These are phyloP conservation scores for Neosalanx taihuensis DNA, from an alignment of 2,797 vertebrate genomes.

Conservation along the genomic window DNA sequence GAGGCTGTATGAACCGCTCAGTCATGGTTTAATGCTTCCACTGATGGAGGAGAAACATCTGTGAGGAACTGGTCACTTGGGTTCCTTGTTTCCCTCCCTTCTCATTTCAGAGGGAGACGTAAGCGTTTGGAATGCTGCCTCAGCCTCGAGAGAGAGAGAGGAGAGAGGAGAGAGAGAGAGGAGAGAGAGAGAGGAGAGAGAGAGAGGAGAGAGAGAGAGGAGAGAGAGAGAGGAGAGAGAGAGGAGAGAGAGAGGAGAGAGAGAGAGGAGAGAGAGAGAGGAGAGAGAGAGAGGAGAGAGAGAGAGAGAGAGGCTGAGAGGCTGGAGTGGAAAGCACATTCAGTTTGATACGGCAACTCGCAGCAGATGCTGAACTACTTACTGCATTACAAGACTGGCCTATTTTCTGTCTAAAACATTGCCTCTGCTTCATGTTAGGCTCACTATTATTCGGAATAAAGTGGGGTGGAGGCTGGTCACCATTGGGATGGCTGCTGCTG, in stretches of 20 bases:
- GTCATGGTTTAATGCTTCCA: constrained; percentile 5
- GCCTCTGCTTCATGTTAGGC: constrained; percentile 13
- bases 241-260: neutral
- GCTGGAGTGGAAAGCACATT: neutral
- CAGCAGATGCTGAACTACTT: constrained; percentile 32
- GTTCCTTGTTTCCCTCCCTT: neutral
- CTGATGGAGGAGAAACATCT: neutral
- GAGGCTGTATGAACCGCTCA: neutral
- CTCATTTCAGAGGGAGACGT: neutral
- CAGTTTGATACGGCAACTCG: constrained; percentile 17
- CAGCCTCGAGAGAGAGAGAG: neutral
- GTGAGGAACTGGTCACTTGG: neutral
- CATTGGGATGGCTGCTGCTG: neutral
- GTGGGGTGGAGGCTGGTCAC: constrained; percentile 44
- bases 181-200: neutral
- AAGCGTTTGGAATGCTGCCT: neutral
- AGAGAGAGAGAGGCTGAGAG: neutral
- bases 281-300: constrained; percentile 6
- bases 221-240: neutral
- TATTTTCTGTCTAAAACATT: constrained; percentile 26
- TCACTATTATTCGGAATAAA: constrained; percentile 18
- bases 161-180: neutral
- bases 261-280: neutral
- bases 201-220: neutral
- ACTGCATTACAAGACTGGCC: constrained; percentile 31